Conservation (phyloP, 2,113 vertebrate species). For the Diglossa brunneiventris region DNA sequence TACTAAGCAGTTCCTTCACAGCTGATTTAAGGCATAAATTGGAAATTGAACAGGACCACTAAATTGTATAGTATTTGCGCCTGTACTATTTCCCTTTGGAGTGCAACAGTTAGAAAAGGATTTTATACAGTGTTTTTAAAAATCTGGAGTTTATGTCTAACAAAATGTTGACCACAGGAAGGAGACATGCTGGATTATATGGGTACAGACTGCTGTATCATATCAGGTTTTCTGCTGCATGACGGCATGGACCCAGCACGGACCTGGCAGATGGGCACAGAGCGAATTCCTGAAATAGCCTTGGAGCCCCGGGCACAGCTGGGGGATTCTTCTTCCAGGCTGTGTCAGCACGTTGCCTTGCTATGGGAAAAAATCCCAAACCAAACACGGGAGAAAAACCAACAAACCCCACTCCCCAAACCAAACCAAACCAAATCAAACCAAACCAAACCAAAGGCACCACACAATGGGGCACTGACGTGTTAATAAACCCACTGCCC, state of each 20-base stretch:
- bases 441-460: neutral
- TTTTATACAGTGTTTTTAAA: neutral
- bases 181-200: neutral
- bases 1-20: neutral
- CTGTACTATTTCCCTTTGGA: neutral
- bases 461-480: neutral
- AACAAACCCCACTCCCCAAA: neutral
- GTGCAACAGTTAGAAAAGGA: neutral
- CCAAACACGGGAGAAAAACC: neutral
- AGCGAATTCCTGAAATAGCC: neutral
- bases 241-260: rapidly evolving
- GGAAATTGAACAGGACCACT: neutral
- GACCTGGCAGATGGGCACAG: neutral
- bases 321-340: neutral
- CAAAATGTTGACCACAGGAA: neutral
- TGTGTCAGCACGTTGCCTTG: neutral
- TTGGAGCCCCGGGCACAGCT: neutral
- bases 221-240: neutral
- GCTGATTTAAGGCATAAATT: neutral
- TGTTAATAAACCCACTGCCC: neutral
- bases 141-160: neutral
- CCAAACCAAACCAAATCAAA: neutral
- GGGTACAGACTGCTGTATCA: neutral
- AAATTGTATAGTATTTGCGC: neutral
- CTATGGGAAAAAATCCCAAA: neutral